Evolutionary conservation across 2,888 invertebrate species (phyloP), one percentile per base, ranked within the genome.

Genomic region (Dorcus hopei): DNA sequence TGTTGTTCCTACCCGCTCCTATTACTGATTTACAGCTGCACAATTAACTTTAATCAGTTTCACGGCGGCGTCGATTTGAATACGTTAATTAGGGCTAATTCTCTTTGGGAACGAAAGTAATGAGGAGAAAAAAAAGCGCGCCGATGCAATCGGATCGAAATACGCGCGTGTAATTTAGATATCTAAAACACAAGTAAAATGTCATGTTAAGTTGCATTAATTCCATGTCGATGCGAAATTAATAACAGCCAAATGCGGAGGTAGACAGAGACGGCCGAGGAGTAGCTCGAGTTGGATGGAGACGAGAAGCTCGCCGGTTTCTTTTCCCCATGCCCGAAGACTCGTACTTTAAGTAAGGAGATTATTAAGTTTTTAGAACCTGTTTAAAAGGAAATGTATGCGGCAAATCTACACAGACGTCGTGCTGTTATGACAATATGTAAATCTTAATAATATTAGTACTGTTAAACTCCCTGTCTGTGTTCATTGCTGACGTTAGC

Each of bases 171-270:
- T 45, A 45, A 45, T 45, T 45, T 45, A 45, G 45, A 45, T 45
- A 45, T 45, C 45, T 45, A 45, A 45, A 45, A 45, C 45, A 45
- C 23, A 45, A 45, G 45, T 45, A 45, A 45, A 45, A 45, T 45
- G 45, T 45, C 45, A 45, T 45, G 45, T 45, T 45, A 23, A 45
- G 23, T 11, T 45, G 45, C 45, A 11, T 45, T 45, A 45, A 45
- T 45, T 45, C 23, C 14, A 9, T 23, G 45, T 45, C 45, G 45
- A 45, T 45, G 45, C 19, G 45, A 23, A 45, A 16, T 45, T 45
- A 45, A 45, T 45, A 45, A 45, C 45, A 45, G 45, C 23, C 16
- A 45, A 45, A 45, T 11, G 45, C 45, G 45, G 19, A 9, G 19
- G 19, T 23, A 16, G 45, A 45, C 8, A 45, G 45, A 23, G 23